Percentiles rank a stretch among this genome's conserved stretches.
These are phyloP conservation scores for Aspidiotus destructor DNA, from an alignment of 2,888 invertebrate species.

Conservation along the genomic window DNA sequence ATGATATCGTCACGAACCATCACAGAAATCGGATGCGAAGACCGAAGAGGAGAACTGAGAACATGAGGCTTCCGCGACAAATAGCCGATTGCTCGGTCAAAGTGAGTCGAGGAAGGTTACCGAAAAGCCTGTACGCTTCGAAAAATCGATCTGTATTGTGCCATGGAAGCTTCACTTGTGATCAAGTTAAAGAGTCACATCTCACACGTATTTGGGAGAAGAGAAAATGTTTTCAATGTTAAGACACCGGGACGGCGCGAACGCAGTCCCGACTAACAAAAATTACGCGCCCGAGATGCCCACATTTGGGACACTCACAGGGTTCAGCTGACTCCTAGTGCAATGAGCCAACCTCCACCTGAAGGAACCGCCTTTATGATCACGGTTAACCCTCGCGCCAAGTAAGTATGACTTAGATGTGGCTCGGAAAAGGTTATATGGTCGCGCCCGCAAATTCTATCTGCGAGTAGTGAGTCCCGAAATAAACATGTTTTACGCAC, in stretches of 20 bases:
- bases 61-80: too few species aligned
- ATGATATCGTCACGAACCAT: too few species aligned
- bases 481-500: too few species aligned
- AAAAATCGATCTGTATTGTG: too few species aligned
- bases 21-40: too few species aligned
- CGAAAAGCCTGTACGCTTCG: too few species aligned
- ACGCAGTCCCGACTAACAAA: constrained; percentile 30
- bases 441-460: neutral
- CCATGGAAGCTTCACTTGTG: too few species aligned
- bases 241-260: constrained; percentile 11
- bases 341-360: constrained; percentile 62
- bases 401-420: constrained; percentile 39
- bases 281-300: constrained; percentile 50
- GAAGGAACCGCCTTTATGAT: constrained; percentile 62
- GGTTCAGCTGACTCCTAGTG: constrained; percentile 63
- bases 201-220: too few species aligned
- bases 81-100: too few species aligned
- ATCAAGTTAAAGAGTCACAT: too few species aligned
- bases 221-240: neutral
- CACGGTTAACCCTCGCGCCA: constrained; percentile 53
- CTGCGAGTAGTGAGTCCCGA: neutral
- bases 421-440: neutral
- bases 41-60: too few species aligned
- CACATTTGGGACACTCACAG: constrained; percentile 65
- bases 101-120: too few species aligned